Evolutionary conservation across 1,140 invertebrate species (phyloP), one percentile per base, ranked within the genome.

Genomic region (Pseudomyrmex gracilis): DNA sequence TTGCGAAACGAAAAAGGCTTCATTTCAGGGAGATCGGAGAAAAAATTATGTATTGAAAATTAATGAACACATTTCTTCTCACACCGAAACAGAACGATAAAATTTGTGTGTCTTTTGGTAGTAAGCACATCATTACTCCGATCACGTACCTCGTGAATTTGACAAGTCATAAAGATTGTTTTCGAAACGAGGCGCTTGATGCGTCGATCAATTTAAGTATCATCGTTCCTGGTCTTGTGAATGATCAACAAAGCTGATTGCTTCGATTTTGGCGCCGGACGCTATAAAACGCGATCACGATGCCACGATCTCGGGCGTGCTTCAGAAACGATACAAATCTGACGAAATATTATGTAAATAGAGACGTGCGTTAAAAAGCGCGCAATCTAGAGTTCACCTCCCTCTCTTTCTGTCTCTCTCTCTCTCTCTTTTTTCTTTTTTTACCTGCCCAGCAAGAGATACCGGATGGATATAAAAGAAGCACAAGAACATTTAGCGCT

Each of bases 261-360:
- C 66, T 73, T 24, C 20, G 58, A 58, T 88, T 84, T 77, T 70
- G 60, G 34, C 71, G 58, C 60, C 45, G 51, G 20, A 15, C 53
- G 43, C 22, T 4, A 22, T 55, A 57, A 66, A 51, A 45, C 24
- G 58, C 49, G 34, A 68, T 74, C 43, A 73, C 47, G 55, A 70
- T 15, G 73, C 20, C 68, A 66, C 71, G 86, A 63, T 80, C 68
- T 15, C 15, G 45, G 20, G n/a, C 67, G 67, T 24, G 34, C 5
- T 34, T 4, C 34, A 7, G 34, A 34, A 61, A 74, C 70, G 90
- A 92, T 92, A 91, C 78, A 60, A 73, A 92, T 92, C 91, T 89
- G 60, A 61, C 64, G 85, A 88, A 91, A 92, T 90, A 92, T 92
- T 93, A 93, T 93, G 92, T 92, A 93, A 93, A 93, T 93, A 92